Conservation (phyloP, 2,113 vertebrate species). For the Oryzias curvinotus region DNA sequence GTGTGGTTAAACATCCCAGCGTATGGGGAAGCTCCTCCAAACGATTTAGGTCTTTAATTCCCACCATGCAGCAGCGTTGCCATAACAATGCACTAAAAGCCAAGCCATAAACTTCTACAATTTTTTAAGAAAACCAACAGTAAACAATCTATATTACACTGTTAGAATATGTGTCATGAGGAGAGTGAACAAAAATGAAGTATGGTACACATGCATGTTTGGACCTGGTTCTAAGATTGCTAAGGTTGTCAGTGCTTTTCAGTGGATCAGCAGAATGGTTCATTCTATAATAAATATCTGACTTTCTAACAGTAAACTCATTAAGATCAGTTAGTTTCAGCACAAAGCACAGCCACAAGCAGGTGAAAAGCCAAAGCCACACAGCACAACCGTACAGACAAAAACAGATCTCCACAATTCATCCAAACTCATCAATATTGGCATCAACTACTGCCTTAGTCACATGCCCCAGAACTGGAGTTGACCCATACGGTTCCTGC, state of each 20-base stretch:
- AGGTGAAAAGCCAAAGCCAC: conserved; percentile 36
- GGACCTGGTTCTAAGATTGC: conserved; percentile 35
- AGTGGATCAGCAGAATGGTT: conserved; percentile 20
- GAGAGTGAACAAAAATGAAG: conserved; percentile 37
- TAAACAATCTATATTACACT: conserved; percentile 25
- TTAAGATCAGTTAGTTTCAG: conserved; percentile 29
- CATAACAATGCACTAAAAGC: conserved; percentile 25
- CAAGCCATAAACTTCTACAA: conserved; percentile 28
- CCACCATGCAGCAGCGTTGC: conserved; percentile 43
- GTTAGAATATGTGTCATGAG: conserved; percentile 33
- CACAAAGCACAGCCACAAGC: conserved; percentile 36
- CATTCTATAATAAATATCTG: conserved; percentile 28
- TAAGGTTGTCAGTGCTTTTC: conserved; percentile 45
- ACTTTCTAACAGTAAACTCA: conserved; percentile 17
- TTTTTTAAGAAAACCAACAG: conserved; percentile 17
- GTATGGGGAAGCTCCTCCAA: conserved; percentile 10
- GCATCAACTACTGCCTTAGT: too few species aligned
- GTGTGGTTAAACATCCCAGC: conserved; percentile 46
- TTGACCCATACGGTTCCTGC: too few species aligned
- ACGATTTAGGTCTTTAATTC: conserved; percentile 4
- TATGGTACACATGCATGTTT: conserved; percentile 47
- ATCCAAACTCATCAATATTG: conserved; percentile 10
- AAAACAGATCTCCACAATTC: conserved; percentile 6
- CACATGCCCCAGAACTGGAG: too few species aligned
- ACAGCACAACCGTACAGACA: conserved; percentile 13